Percentiles rank a stretch among this genome's conserved stretches.
Conservation (phyloP, 2,113 vertebrate species). For the Heterocephalus glaber region DNA sequence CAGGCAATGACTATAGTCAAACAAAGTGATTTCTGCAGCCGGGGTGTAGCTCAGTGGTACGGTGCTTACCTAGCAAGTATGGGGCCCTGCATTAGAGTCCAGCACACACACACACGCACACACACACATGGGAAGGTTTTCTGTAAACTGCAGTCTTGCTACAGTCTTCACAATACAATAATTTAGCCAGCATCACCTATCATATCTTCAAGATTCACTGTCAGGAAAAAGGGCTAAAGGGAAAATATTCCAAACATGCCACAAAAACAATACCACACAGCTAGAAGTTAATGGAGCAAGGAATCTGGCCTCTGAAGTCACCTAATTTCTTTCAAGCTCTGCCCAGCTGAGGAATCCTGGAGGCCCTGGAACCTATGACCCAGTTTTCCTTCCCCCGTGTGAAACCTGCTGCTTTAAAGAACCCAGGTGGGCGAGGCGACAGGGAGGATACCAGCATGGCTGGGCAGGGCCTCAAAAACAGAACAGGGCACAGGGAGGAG, state of each 20-base stretch:
- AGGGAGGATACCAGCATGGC: neutral
- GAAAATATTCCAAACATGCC: neutral
- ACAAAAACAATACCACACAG: neutral
- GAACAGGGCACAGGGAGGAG: rapidly evolving
- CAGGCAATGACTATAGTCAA: neutral
- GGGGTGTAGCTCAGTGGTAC: neutral
- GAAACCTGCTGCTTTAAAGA: neutral
- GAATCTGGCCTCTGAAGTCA: neutral
- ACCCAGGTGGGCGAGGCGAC: rapidly evolving
- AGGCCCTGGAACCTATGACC: neutral
- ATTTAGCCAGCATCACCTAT: neutral
- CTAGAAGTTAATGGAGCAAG: neutral
- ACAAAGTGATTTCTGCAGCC: neutral
- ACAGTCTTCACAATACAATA: neutral
- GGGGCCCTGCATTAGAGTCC: neutral
- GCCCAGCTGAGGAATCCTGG: neutral
- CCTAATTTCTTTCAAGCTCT: neutral
- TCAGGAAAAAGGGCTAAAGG: neutral
- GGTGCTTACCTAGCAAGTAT: neutral
- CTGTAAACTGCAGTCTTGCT: neutral
- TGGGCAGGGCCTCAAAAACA: neutral
- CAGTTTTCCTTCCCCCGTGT: neutral
- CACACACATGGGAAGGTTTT: neutral
- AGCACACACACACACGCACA: neutral
- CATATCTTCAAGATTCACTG: neutral